Conservation (phyloP, 2,888 invertebrate species). For the Athetis lepigone region DNA sequence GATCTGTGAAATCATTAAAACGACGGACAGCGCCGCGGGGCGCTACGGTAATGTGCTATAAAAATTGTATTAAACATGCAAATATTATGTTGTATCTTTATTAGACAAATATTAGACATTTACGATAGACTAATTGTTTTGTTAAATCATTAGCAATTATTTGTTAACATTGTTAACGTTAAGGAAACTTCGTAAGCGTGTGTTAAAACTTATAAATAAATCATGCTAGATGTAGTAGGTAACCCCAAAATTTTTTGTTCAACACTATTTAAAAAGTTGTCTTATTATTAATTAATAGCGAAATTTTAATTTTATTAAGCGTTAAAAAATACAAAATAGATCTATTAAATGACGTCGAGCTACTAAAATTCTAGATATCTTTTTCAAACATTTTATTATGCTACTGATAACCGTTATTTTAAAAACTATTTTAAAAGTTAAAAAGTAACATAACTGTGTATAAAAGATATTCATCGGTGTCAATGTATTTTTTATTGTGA, state of each 20-base stretch:
- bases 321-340: constrained; percentile 23
- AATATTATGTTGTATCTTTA: constrained; percentile 49
- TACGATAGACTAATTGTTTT: constrained; percentile 14
- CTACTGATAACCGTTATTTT: constrained; percentile 16
- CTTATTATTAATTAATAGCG: background rate
- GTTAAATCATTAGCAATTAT: constrained; percentile 1
- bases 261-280: constrained; percentile 2
- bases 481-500: constrained; percentile 10
- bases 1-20: constrained; percentile 59
- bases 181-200: background rate
- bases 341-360: constrained; percentile 8
- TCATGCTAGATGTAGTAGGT: background rate
- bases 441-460: constrained; percentile 1
- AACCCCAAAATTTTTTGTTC: background rate
- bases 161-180: constrained; percentile 3
- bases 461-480: constrained; percentile 26
- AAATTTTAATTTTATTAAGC: constrained; percentile 13
- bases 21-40: constrained; percentile 44
- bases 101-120: constrained; percentile 39
- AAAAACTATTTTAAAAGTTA: constrained; percentile 25
- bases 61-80: constrained; percentile 56
- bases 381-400: constrained; percentile 11
- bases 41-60: constrained; percentile 48
- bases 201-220: background rate
- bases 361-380: background rate